Conservation (phyloP, 2,797 vertebrate species). For the Dallia pectoralis region DNA sequence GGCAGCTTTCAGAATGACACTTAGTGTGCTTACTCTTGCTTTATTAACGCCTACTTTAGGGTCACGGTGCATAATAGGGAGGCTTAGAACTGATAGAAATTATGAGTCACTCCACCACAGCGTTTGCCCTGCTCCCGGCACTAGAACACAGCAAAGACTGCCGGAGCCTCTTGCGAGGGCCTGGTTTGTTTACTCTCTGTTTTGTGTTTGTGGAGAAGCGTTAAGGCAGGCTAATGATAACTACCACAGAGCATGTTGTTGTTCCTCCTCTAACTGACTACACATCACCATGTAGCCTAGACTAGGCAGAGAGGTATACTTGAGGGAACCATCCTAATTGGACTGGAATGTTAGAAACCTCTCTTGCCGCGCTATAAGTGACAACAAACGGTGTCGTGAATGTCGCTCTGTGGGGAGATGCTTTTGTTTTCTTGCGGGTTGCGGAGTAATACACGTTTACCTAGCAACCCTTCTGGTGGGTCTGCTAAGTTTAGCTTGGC, state of each 20-base stretch:
- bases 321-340: background rate
- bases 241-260: background rate
- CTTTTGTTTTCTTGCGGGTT: background rate
- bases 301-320: background rate
- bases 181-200: background rate
- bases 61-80: background rate
- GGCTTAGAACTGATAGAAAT: background rate
- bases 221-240: conserved; percentile 3
- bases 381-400: background rate
- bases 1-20: background rate
- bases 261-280: background rate
- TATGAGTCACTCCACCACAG: background rate
- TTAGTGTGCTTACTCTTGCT: background rate
- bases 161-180: background rate
- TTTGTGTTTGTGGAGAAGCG: background rate
- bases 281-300: background rate
- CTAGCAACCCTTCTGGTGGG: too few relatives aligned
- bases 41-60: background rate
- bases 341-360: background rate
- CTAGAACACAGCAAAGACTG: background rate
- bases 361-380: background rate
- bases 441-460: too few relatives aligned
- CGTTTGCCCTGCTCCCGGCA: background rate
- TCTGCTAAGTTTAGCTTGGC: background rate
- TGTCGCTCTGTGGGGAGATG: background rate